These are phyloP conservation scores for Bradypodion pumilum DNA, from an alignment of 2,797 vertebrate genomes.

Conservation along the genomic window DNA sequence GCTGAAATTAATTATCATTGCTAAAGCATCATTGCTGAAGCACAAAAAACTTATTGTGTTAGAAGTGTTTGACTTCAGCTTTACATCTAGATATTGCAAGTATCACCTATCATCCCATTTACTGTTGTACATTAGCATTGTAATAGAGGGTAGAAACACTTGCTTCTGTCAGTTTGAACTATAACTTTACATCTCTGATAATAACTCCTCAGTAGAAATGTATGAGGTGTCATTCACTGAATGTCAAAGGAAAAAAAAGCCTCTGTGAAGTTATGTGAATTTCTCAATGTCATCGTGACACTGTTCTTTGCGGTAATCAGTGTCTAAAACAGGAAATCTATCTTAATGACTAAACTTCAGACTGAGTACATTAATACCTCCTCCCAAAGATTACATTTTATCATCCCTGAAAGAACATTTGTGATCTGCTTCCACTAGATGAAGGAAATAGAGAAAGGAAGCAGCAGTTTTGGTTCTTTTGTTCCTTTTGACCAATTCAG, in stretches of 20 bases:
- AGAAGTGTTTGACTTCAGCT: not conserved
- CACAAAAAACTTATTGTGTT: not conserved
- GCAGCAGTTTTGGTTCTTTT: not conserved
- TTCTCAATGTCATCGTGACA: constrained; percentile 46
- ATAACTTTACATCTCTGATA: constrained; percentile 26
- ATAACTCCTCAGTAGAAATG: constrained; percentile 34
- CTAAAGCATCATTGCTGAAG: not conserved
- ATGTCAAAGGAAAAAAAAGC: constrained; percentile 37
- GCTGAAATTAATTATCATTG: not conserved
- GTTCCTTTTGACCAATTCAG: not conserved
- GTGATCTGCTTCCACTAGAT: not conserved
- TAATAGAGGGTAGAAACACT: not conserved
- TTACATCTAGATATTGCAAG: not conserved
- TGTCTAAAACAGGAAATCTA: constrained; percentile 40
- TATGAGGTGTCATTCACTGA: constrained; percentile 39
- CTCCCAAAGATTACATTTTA: not conserved
- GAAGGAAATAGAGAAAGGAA: not conserved
- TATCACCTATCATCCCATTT: not conserved
- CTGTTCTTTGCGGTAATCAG: constrained; percentile 26
- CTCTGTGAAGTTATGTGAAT: constrained; percentile 45
- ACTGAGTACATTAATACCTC: not conserved
- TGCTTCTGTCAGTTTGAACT: constrained; percentile 1
- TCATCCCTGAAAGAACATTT: not conserved
- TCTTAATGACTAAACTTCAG: constrained; percentile 21
- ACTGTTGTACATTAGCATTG: constrained; percentile 6